Evolutionary conservation across 1,140 invertebrate species (phyloP), one percentile per base, ranked within the genome.

Genomic region (Conopomorpha cramerella): DNA sequence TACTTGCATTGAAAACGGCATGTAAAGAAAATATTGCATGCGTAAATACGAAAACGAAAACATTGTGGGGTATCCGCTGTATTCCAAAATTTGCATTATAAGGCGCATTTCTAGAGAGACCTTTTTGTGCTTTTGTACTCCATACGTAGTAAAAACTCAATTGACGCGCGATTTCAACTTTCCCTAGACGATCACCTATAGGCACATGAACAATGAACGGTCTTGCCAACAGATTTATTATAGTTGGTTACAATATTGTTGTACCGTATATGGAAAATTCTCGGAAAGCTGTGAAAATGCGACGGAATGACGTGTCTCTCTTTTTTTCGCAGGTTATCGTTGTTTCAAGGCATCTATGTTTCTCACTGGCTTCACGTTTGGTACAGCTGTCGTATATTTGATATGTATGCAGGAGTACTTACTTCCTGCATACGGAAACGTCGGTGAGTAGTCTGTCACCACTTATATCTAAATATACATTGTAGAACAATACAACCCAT

Each of bases 281-380:
- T 6, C 10, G 19, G 4, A 6, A 10, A 6, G 19, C 10, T 23
- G 19, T 6, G 10, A 23, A 23, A 23, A 23, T 23, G 10, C 4
- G 4, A 23, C 4, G 19, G 10, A 10, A 4, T 4, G 28, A 17
- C 33, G 18, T 28, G 39, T 23, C n/a, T n/a, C n/a, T n/a, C n/a
- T n/a, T 45, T 49, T 64, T 60, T 41, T 86, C 84, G 29, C 80
- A 91, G 90, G 92, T 34, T 95, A 94, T 67, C 82, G 91, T 32
- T 93, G 89, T 66, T 92, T 94, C 64, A 92, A 93, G 65, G 90
- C 90, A 2, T 85, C 90, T n/a, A 91, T 93, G 84, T 94, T 94
- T 61, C 78, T 94, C 16, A 93, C 90, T 15, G 92, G 92, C 16
- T 89, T 93, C 54, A 87, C 91, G 27, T 93, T 93, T 70, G 91